Evolutionary conservation across 2,888 invertebrate genomes (phyloP), one percentile per base, ranked within the genome.

Genomic region (Pseudococcus jackbeardsleyi): DNA sequence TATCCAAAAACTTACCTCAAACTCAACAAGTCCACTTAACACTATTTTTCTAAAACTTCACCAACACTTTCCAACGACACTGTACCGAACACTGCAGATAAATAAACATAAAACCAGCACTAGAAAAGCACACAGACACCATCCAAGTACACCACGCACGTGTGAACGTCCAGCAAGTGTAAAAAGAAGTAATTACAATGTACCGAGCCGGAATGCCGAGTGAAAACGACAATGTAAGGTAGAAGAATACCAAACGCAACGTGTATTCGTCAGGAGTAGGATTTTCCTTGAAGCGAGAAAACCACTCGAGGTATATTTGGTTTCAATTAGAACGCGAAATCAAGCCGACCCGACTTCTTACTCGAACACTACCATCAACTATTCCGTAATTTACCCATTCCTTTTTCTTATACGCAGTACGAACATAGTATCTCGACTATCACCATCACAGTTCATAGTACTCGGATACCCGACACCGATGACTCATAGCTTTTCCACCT

Each of bases 141-240:
- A 54, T n/a, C 8, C 50, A 50, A 54, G n/a, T 54, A n/a, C 54
- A 33, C 26, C 46, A 82, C 79, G 79, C 79, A 46, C 79, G 79
- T 82, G 79, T 46, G 79, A 82, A 82, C 46, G 79, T 42, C 46
- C 79, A 82, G n/a, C 79, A 11, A 82, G 46, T 12, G 46, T 46
- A 46, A 46, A 42, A 46, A 26, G 79, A 82, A 82, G 17, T 82
- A 82, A 82, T 82, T 82, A 82, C 79, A 46, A 82, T 46, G 46
- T 82, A 42, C 19, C 68, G 68, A 68, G 79, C 12, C 9, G n/a
- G 42, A 39, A 42, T 46, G 22, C 42, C 46, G 79, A 46, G 79
- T 46, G 79, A 82, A 82, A 82, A 82, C 79, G 79, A 79, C 79
- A 82, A 82, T 42, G n/a, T 39, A 82, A 64, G 42, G 42, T 42